phyloP scores from a whole-genome alignment of 2,797 vertebrate genomes.

The Anguilla megastoma region DNA sequence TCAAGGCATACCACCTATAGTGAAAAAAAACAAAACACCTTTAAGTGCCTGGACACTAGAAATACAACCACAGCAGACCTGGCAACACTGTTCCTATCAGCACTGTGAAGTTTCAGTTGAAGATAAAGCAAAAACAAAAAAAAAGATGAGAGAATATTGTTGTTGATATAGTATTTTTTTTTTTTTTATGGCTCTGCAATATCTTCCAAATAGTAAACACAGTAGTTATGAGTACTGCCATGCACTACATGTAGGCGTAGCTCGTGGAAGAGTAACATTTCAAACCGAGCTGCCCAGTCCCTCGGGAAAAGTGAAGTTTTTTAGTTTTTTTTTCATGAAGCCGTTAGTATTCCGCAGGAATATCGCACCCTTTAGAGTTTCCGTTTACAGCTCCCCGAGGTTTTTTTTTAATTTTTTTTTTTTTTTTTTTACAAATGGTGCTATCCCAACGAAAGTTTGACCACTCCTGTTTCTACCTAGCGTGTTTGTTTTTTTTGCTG shows the following conservation, averaged over 20 bases:
- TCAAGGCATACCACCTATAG: constrained; percentile 75
- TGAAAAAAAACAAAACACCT: constrained; percentile 26
- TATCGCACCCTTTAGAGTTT: neutral
- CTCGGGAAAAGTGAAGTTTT: neutral
- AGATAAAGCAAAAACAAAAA: neutral
- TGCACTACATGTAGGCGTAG: neutral
- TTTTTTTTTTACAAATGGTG: neutral
- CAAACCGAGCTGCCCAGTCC: neutral
- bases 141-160: neutral
- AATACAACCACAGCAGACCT: neutral
- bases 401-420: neutral
- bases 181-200: neutral
- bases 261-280: neutral
- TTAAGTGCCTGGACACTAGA: neutral
- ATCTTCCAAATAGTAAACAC: neutral
- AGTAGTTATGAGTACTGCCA: neutral
- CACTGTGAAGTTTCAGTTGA: neutral
- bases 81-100: no score
- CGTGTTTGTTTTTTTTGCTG: neutral
- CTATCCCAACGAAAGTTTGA: neutral
- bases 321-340: no score
- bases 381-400: neutral
- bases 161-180: neutral
- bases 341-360: constrained; percentile 29
- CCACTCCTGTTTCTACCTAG: neutral